Conservation (phyloP, 2,113 vertebrate genomes). For the Coreoperca whiteheadi region DNA sequence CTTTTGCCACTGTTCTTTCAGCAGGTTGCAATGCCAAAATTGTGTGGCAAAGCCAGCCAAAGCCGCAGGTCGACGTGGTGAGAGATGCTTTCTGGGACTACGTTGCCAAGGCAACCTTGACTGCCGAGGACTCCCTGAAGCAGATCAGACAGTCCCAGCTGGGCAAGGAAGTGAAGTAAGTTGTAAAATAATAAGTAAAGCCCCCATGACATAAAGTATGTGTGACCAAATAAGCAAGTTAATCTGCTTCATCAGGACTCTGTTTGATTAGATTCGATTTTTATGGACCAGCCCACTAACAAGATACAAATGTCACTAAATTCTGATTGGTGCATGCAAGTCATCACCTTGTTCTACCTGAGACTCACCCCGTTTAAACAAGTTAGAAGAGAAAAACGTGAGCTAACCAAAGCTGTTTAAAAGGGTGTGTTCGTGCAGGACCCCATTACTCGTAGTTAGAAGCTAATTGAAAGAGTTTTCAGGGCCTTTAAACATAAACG, state of each 20-base stretch:
- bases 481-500: neutral
- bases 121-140: slow-evolving; percentile 64
- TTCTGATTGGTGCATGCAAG: no score
- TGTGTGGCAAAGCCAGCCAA: slow-evolving; percentile 49
- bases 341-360: no score
- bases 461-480: neutral
- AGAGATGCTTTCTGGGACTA: slow-evolving; percentile 81
- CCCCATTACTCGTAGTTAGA: neutral
- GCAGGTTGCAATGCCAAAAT: slow-evolving; percentile 68
- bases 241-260: no score
- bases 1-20: neutral
- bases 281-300: no score
- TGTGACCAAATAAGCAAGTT: neutral
- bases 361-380: no score
- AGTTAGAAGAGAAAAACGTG: no score
- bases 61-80: slow-evolving; percentile 66
- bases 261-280: no score
- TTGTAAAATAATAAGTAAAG: neutral
- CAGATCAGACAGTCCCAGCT: slow-evolving; percentile 68
- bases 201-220: neutral
- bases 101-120: slow-evolving; percentile 67
- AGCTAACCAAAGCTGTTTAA: no score
- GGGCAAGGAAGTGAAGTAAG: slow-evolving; percentile 74
- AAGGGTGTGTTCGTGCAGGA: no score
- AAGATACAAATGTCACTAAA: no score